phyloP scores from a whole-genome alignment of 1,140 invertebrate species.

The Sminthurinus signatus region DNA sequence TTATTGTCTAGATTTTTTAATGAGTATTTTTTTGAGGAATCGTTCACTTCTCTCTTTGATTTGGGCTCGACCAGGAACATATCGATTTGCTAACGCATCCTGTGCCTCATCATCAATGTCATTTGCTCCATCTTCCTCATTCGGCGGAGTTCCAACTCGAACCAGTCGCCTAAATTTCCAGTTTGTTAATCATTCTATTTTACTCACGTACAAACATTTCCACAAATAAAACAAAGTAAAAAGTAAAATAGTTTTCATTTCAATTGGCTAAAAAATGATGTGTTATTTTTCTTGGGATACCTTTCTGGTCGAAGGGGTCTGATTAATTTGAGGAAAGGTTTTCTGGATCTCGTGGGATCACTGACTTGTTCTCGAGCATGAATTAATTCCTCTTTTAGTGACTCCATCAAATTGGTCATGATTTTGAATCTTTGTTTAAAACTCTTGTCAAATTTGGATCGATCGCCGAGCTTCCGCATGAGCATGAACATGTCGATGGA shows the following conservation, averaged over 20 bases:
- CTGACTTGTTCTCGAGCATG: not conserved
- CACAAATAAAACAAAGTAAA: too few species aligned
- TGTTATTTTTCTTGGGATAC: too few species aligned
- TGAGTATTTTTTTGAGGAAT: constrained; percentile 1
- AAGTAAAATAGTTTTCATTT: too few species aligned
- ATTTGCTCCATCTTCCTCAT: not conserved
- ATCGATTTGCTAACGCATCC: not conserved
- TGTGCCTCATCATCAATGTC: not conserved
- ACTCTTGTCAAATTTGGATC: not conserved
- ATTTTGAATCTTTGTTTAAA: constrained; percentile 9
- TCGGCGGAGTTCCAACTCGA: constrained; percentile 1
- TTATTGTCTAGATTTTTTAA: not conserved
- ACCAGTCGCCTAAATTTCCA: too few species aligned
- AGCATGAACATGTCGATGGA: not conserved
- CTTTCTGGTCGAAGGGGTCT: not conserved
- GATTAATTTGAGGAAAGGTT: constrained; percentile 3
- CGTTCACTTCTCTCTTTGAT: constrained; percentile 10
- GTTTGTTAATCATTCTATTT: too few species aligned
- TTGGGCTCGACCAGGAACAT: constrained; percentile 2
- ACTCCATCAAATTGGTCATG: constrained; percentile 1
- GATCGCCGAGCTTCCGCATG: constrained; percentile 4
- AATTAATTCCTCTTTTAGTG: not conserved
- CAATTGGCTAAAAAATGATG: too few species aligned
- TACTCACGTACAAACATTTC: too few species aligned
- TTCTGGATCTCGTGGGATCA: not conserved